Conservation (phyloP, 2,113 vertebrate species). For the Cyanoderma ruficeps region DNA sequence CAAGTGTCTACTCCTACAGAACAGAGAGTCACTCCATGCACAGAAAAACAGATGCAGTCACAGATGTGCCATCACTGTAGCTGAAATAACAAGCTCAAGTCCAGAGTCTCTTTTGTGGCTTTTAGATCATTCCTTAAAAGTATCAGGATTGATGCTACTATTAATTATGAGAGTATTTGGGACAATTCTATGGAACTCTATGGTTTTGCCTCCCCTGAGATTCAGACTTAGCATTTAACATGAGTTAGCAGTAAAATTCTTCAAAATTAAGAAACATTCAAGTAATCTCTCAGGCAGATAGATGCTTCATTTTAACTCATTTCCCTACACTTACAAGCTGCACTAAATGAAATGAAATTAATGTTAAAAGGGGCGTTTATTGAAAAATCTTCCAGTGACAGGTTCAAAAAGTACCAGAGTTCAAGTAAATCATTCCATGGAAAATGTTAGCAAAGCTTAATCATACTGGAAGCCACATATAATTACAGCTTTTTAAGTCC, state of each 20-base stretch:
- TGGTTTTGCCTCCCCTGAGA: background rate
- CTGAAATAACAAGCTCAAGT: background rate
- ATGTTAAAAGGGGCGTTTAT: conserved; percentile 37
- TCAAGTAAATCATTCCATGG: conserved; percentile 63
- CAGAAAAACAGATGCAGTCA: background rate
- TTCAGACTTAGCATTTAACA: background rate
- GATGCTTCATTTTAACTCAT: conserved; percentile 21
- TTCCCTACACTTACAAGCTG: conserved; percentile 7
- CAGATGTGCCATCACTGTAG: background rate
- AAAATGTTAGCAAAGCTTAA: conserved; percentile 71
- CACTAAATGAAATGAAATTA: conserved; percentile 29
- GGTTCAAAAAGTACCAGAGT: conserved; percentile 65
- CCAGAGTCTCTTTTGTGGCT: background rate
- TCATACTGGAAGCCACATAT: conserved; percentile 71
- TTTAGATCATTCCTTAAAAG: background rate
- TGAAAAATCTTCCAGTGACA: conserved; percentile 44
- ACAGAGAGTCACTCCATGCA: background rate
- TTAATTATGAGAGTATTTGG: background rate
- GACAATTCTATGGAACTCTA: background rate
- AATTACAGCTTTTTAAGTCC: conserved; percentile 76
- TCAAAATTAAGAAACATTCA: background rate
- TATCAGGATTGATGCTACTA: background rate
- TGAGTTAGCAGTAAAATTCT: background rate
- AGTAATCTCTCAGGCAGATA: background rate
- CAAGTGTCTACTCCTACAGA: background rate